Conservation (phyloP, 2,888 invertebrate species). For the Pomacea canaliculata region DNA sequence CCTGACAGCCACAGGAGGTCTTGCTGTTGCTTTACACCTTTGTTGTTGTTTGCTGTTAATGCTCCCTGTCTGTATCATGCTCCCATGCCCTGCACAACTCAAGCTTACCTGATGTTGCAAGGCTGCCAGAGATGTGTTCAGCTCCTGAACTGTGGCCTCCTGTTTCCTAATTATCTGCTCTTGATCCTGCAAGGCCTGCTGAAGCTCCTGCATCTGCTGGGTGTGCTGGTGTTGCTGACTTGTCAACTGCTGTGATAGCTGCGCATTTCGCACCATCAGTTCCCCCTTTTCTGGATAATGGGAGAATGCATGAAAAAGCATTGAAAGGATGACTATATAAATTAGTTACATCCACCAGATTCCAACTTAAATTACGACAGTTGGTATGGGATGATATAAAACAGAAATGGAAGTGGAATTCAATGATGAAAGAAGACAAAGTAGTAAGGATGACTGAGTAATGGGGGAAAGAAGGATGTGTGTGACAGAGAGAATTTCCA, state of each 20-base stretch:
- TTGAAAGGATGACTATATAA: too few species aligned
- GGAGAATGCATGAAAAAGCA: too few species aligned
- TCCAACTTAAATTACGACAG: too few species aligned
- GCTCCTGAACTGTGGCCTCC: conserved; percentile 35
- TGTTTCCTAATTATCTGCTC: conserved; percentile 29
- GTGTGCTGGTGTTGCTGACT: conserved; percentile 77
- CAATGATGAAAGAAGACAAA: not conserved
- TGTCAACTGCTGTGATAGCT: conserved; percentile 63
- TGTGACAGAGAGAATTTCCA: not conserved
- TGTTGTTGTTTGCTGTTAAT: too few species aligned
- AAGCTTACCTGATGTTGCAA: conserved; percentile 35
- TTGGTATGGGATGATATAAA: too few species aligned
- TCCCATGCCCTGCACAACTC: too few species aligned
- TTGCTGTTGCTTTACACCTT: too few species aligned
- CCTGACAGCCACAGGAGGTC: too few species aligned
- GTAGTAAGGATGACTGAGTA: not conserved
- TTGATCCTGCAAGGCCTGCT: conserved; percentile 36
- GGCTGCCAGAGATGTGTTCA: conserved; percentile 36
- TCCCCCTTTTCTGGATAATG: conserved; percentile 57
- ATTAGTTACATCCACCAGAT: too few species aligned
- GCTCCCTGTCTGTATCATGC: too few species aligned
- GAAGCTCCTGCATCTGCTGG: conserved; percentile 70
- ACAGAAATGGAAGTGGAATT: too few species aligned
- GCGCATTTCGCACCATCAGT: conserved; percentile 65
- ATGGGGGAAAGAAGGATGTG: not conserved